Percentiles rank a stretch among this genome's conserved stretches.
Evolutionary conservation across 2,113 vertebrate genomes (phyloP).

Genomic region (Empidonax alnorum): DNA sequence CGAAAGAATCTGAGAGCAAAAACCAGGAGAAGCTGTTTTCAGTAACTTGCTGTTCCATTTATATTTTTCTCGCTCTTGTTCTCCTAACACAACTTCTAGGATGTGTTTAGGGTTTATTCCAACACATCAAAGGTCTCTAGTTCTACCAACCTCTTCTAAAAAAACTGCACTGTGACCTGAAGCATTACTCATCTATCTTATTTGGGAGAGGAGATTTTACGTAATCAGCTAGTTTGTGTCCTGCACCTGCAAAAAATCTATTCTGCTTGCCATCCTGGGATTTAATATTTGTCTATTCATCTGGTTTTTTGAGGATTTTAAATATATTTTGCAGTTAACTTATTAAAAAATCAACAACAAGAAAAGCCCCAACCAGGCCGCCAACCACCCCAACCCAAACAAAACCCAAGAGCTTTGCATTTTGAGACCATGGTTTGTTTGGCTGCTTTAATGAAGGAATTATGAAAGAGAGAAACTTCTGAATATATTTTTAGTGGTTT

Average conservation of each 20-base stretch:
- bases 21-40: not conserved
- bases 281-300: not conserved
- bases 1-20: not conserved
- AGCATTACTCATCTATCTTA: not conserved
- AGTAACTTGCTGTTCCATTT: not conserved
- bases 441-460: not conserved
- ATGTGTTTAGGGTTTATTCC: not conserved
- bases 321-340: not conserved
- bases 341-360: not conserved
- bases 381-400: not conserved
- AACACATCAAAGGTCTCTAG: not conserved
- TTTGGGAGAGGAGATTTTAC: not conserved
- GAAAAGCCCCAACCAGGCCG: not conserved
- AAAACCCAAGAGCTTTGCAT: not conserved
- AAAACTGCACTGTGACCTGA: not conserved
- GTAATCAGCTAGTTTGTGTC: not conserved
- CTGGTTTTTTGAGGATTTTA: not conserved
- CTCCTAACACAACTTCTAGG: not conserved
- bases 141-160: not conserved
- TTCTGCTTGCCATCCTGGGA: not conserved
- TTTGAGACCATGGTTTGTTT: not conserved
- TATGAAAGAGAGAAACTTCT: not conserved
- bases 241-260: not conserved
- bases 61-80: conserved; percentile 2
- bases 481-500: not conserved